These are phyloP conservation scores for Agapornis roseicollis DNA, from an alignment of 2,113 vertebrate species.

Conservation along the genomic window DNA sequence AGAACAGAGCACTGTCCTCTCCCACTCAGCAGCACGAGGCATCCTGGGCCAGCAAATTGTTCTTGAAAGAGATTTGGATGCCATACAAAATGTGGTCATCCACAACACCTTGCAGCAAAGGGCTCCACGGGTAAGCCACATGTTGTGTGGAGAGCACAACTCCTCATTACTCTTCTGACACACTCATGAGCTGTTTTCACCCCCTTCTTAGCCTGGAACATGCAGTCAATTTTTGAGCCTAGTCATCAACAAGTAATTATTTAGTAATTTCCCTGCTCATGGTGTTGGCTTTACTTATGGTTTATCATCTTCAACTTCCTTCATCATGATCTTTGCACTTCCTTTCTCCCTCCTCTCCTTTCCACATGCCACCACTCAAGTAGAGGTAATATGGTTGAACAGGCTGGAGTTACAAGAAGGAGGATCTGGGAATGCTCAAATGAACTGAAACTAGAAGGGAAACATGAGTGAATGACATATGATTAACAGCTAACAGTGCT, in stretches of 20 bases:
- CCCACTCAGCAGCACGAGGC: not conserved
- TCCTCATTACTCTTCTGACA: not conserved
- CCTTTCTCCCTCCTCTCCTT: not conserved
- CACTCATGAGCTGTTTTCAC: not conserved
- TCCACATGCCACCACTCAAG: not conserved
- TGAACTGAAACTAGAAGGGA: not conserved
- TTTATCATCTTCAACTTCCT: not conserved
- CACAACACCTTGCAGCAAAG: not conserved
- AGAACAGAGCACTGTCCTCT: not conserved
- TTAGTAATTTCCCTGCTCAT: not conserved
- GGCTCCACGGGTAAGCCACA: not conserved
- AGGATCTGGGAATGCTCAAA: not conserved
- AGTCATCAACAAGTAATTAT: not conserved
- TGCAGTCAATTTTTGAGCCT: not conserved
- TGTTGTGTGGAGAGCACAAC: not conserved
- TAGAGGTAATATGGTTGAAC: not conserved
- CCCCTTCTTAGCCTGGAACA: not conserved
- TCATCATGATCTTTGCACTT: not conserved
- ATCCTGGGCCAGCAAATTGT: not conserved
- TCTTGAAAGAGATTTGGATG: not conserved
- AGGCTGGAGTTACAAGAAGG: not conserved
- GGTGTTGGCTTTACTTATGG: not conserved
- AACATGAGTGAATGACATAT: not conserved
- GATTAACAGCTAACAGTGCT: not conserved
- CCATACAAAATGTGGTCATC: not conserved